Evolutionary conservation across 1,140 invertebrate species (phyloP), one percentile per base, ranked within the genome.

Genomic region (Dermatophagoides farinae): DNA sequence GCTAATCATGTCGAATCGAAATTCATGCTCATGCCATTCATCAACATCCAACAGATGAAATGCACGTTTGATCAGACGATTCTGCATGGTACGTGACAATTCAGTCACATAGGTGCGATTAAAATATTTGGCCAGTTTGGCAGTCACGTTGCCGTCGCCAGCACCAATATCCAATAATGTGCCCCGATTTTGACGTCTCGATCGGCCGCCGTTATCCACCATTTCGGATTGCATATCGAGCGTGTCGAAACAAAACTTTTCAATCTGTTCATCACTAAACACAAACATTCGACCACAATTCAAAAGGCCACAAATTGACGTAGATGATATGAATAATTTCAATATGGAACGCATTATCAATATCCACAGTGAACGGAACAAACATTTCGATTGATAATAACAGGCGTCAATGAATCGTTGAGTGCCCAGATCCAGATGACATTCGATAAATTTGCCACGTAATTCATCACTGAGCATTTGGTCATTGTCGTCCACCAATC

Each of bases 231-330:
- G 46, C 46, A 47, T 18, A 9, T 20, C n/a, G 46, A 73, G 70
- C 63, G 77, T 72, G n/a, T 40, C 25, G 11, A 55, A 12, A n/a
- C 10, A 14, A 55, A 55, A 55, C 11, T 31, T 25, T 25, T 25
- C 41, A 62, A 89, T 82, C 68, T 92, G 88, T 22, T 77, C 70
- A 37, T 76, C 71, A 0, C 88, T 92, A 64, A 89, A 80, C 1
- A 95, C 85, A 73, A 91, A 91, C 89, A 93, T 93, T 0, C 86
- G 89, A 16, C 89, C 89, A 46, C 88, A 76, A 18, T 82, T 79
- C 10, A 92, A 73, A 68, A 87, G 78, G 82, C 85, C 85, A 75
- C 88, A 88, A 54, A 87, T 82, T 46, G 83, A 84, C 4, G 86
- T 89, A 66, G 80, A 79, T 1, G 82, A 81, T 79, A 86, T 81